phyloP scores from a whole-genome alignment of 2,797 vertebrate species.

The Paramormyrops hopkinsi region DNA sequence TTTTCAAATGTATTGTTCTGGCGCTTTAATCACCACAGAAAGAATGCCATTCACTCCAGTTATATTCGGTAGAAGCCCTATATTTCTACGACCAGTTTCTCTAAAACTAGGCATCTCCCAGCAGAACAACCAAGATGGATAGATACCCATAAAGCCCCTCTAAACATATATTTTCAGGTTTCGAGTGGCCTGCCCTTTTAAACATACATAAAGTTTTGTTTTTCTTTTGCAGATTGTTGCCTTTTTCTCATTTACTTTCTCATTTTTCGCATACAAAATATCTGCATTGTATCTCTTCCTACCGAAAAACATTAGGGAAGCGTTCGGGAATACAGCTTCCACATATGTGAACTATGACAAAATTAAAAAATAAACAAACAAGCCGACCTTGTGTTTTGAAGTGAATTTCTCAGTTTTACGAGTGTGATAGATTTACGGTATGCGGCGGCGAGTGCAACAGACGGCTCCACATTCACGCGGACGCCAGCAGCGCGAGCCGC shows the following conservation, averaged over 20 bases:
- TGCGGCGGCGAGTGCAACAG: conserved; percentile 42
- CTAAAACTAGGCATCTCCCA: background rate
- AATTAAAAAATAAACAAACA: background rate
- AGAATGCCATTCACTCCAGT: background rate
- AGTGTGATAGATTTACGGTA: conserved; percentile 48
- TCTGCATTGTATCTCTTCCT: background rate
- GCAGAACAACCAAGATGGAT: background rate
- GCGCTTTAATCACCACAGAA: background rate
- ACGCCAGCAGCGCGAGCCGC: conserved; percentile 36
- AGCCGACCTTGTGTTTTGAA: conserved; percentile 35
- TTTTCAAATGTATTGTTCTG: background rate
- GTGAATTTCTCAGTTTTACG: conserved; percentile 50
- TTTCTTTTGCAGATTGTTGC: background rate
- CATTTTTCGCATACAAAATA: background rate
- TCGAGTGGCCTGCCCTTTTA: background rate
- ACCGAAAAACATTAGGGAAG: background rate
- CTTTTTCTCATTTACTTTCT: background rate
- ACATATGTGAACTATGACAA: background rate
- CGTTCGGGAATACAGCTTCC: background rate
- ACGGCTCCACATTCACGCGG: conserved; percentile 38
- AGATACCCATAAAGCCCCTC: background rate
- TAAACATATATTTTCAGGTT: background rate
- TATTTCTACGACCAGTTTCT: background rate
- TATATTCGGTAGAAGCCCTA: background rate
- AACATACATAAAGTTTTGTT: background rate